Conservation (phyloP, 2,888 invertebrate species). For the Calliopum simillimum region DNA sequence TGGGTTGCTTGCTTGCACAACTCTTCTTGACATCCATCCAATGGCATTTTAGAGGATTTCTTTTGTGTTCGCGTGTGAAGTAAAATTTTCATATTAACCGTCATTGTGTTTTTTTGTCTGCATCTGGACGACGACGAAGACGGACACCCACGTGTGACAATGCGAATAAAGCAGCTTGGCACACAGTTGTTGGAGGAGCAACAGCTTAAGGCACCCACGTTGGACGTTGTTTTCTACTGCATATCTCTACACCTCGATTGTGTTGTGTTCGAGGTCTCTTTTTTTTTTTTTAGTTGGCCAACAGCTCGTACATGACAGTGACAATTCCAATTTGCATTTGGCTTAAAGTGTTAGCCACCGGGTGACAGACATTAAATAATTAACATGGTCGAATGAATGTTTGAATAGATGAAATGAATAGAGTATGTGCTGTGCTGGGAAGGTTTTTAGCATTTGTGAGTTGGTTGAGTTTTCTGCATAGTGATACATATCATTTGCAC, state of each 20-base stretch:
- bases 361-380: constrained; percentile 67
- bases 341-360: constrained; percentile 65
- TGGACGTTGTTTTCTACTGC: constrained; percentile 14
- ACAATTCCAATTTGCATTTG: constrained; percentile 65
- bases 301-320: constrained; percentile 45
- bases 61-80: constrained; percentile 30
- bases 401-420: constrained; percentile 31
- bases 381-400: constrained; percentile 53
- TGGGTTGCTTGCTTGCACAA: not conserved
- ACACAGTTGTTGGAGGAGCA: constrained; percentile 14
- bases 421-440: no score
- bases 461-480: no score
- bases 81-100: constrained; percentile 26
- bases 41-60: constrained; percentile 37
- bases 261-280: no score
- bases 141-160: constrained; percentile 24
- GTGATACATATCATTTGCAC: no score
- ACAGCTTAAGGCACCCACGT: constrained; percentile 28
- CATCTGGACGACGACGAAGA: not conserved
- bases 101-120: constrained; percentile 4
- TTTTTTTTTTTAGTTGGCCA: constrained; percentile 37
- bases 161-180: constrained; percentile 13
- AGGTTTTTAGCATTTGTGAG: no score
- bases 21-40: constrained; percentile 32
- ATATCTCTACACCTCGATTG: constrained; percentile 40